Evolutionary conservation across 2,888 invertebrate species (phyloP), one percentile per base, ranked within the genome.

Genomic region (Toxonevra muliebris): DNA sequence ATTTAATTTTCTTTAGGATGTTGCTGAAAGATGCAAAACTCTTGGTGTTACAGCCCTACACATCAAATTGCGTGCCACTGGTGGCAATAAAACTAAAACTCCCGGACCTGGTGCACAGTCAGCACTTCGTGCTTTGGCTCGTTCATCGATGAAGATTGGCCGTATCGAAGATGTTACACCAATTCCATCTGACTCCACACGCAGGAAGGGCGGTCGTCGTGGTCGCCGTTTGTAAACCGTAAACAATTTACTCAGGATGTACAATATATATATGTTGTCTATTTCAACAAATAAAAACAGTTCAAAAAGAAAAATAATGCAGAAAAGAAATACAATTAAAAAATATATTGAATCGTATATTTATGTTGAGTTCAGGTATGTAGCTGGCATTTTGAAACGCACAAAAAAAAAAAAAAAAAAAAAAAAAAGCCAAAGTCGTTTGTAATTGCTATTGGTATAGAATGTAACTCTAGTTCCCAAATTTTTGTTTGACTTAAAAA

Each of bases 151-250:
- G 97, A 98, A 98, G 87, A 99, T 99, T 86, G 99, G 99, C 62
- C 93, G 99, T 80, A 99, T 99, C 85, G 98, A 95, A 87, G 99
- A 99, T 89, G 98, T 99, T 10, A 99, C 99, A 10, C 99, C 99
- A 20, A 98, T 99, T 86, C 99, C 99, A 80, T 97, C 98, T 66
- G 99, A 99, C 87, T 94, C 96, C 72, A 99, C 98, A 64, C 93
- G 99, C 85, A 96, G 98, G 91, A 99, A 99, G 95, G 98, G 98
- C 85, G 99, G 99, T 87, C 93, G 98, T 84, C 93, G 99, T 88
- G 99, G 99, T 89, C 94, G 99, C 87, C 93, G 99, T 89, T 91
- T 99, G 91, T 99, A 97, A 90, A 87, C 61, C 69, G 12, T 57
- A n/a, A 19, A 54, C 20, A 30, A 58, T 30, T 4, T 30, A 30